A percentile compares a stretch with the other conserved stretches of the same genome.
phyloP scores from a whole-genome alignment of 2,113 vertebrate species.

The Gavia stellata region DNA sequence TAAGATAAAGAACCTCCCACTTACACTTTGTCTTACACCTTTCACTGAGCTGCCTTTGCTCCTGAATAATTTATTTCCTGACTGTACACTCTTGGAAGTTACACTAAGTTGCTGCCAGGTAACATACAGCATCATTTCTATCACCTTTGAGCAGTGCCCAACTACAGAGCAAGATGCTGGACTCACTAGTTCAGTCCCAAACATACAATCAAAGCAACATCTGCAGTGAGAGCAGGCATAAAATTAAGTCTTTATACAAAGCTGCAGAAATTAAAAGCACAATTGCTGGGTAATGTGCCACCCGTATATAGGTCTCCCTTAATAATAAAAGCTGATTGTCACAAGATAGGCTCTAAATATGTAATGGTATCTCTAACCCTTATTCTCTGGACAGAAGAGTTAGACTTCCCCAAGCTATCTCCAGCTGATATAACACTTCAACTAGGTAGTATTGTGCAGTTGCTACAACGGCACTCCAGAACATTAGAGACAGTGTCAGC shows the following conservation, averaged over 20 bases:
- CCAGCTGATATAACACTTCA: background rate
- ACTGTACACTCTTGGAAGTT: constrained; percentile 21
- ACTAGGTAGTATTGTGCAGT: background rate
- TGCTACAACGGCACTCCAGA: background rate
- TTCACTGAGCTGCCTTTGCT: constrained; percentile 51
- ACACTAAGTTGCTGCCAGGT: constrained; percentile 44
- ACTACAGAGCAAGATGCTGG: background rate
- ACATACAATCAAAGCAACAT: background rate
- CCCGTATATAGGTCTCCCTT: background rate
- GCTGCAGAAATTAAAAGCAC: background rate
- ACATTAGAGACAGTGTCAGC: background rate
- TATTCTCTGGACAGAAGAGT: background rate
- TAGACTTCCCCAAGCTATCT: background rate
- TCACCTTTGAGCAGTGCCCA: background rate
- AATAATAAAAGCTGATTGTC: background rate
- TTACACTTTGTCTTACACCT: constrained; percentile 47
- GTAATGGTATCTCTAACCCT: background rate
- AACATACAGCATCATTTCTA: constrained; percentile 33
- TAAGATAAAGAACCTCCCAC: constrained; percentile 59
- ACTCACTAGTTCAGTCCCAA: background rate
- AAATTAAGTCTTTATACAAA: background rate
- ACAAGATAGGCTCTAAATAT: background rate
- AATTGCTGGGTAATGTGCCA: background rate
- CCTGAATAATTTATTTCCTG: constrained; percentile 44
- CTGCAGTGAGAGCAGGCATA: background rate